Evolutionary conservation across 2,797 vertebrate species (phyloP), one percentile per base, ranked within the genome.

Genomic region (Gorsachius magnificus): DNA sequence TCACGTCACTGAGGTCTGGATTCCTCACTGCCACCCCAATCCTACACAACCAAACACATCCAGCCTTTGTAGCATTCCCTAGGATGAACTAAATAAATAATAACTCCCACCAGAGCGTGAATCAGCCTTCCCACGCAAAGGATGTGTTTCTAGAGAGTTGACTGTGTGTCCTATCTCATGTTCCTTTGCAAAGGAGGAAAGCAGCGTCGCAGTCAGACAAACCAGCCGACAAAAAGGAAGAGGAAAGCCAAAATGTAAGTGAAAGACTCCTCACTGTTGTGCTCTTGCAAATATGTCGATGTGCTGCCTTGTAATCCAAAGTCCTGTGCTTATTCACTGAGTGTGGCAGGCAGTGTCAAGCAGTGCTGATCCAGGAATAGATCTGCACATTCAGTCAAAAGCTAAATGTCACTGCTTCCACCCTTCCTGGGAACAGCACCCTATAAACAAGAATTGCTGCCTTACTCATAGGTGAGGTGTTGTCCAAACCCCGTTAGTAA

Each of bases 241-340:
- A 99, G 75, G 99, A 99, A 95, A 98, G 98, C 98, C 99, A 99
- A 98, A 99, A 98, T 7, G 99, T 99, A 96, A 99, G 99, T 97
- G 71, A 57, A 87, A 78, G 31, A 33, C 63, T 75, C 53, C 35
- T 74, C 17, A 6, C 16, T 38, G 20, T 66, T 75, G 29, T 65
- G 57, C 43, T 82, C 29, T 81, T 85, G 38, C 28, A 87, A 48
- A 50, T 72, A 41, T 4, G 25, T 70, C 66, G 58, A 51, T 76
- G 31, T 81, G 50, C 54, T 68, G 78, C 71, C 54, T 45, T 48
- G 53, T 64, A 45, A 83, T 36, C 24, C 31, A 9, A 36, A 94
- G 79, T n/a, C 56, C 46, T 43, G 61, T 58, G 68, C 43, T 78
- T 50, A 1, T 50, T 66, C 66, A 11, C 21, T 48, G 17, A 25